Conservation (phyloP, 2,797 vertebrate genomes). For the Spinus olivaceus region DNA sequence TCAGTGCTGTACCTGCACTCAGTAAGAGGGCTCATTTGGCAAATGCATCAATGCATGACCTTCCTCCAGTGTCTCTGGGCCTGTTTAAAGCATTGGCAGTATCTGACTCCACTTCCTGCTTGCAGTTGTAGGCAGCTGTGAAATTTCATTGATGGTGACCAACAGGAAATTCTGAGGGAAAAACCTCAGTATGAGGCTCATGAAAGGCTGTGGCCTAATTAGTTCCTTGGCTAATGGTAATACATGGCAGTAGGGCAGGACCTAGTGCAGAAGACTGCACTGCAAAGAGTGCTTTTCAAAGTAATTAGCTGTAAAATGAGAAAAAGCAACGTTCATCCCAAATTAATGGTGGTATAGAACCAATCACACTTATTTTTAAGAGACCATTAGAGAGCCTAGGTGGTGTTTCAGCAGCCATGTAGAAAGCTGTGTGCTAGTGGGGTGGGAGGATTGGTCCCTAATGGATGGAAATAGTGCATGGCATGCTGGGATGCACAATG, state of each 20-base stretch:
- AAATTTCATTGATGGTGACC: not conserved
- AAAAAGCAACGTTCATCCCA: not conserved
- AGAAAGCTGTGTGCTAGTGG: not conserved
- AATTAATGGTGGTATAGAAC: not conserved
- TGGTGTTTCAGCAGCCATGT: not conserved
- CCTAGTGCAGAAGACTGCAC: not conserved
- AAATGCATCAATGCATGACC: not conserved
- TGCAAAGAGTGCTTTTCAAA: not conserved
- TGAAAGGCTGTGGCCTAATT: fast-evolving
- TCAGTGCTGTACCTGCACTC: not conserved
- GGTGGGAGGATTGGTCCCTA: not conserved
- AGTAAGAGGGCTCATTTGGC: not conserved
- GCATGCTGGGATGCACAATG: not conserved
- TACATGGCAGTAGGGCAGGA: fast-evolving
- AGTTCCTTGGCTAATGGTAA: not conserved
- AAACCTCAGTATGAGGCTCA: fast-evolving
- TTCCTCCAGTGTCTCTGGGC: not conserved
- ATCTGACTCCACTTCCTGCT: not conserved
- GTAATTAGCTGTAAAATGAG: not conserved
- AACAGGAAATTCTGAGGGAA: not conserved
- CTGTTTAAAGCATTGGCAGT: not conserved
- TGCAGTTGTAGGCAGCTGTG: not conserved
- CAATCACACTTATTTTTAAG: not conserved
- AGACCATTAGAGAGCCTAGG: not conserved
- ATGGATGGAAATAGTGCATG: not conserved